Base-by-base conservation (phyloP, 2,797 vertebrate species). In the Falco columbarius region DNA sequence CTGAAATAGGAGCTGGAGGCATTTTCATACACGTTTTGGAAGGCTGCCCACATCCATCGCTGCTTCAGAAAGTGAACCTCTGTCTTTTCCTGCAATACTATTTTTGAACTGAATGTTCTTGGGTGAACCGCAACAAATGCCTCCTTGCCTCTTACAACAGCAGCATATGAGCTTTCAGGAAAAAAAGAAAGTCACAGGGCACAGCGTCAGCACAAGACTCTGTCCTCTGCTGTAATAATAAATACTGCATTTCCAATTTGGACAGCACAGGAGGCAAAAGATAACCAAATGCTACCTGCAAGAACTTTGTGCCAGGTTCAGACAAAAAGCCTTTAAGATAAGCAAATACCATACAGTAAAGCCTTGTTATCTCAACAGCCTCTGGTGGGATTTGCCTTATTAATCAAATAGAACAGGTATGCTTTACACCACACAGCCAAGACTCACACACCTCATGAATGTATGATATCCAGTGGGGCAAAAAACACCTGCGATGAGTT, bases 101-200 rank as follows among this genome's bases (percentile, higher is more conserved):
- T 94, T 96, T 96, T 67, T 92, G 96, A 92, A 92, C 84, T 68
- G 61, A 91, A 85, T 85, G 93, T 92, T 97, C 95, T 91, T 18
- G 10, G 83, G 83, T 77, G 77, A 97, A 68, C 92, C 88, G 91
- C 90, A 97, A 93, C 88, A 94, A 95, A 95, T 91, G 42, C 54
- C 83, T 94, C 89, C 68, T 74, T 32, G 67, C 87, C 76, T 93
- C 93, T 80, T 54, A 32, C 71, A 85, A 32, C 59, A 90, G 85
- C 85, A 90, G 82, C 67, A 44, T 8, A 10, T 34, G 84, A 95
- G 59, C 76, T 73, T 55, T 59, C 70, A 66, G 76, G 24, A 40
- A 72, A 63, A 36, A 42, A 32, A 61, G n/a, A 58, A 70, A 81
- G 80, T 81, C 82, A 66, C 21, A 5, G 19, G 81, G 52, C 59